Conservation (phyloP, 2,888 invertebrate species). For the Apoda limacodes region DNA sequence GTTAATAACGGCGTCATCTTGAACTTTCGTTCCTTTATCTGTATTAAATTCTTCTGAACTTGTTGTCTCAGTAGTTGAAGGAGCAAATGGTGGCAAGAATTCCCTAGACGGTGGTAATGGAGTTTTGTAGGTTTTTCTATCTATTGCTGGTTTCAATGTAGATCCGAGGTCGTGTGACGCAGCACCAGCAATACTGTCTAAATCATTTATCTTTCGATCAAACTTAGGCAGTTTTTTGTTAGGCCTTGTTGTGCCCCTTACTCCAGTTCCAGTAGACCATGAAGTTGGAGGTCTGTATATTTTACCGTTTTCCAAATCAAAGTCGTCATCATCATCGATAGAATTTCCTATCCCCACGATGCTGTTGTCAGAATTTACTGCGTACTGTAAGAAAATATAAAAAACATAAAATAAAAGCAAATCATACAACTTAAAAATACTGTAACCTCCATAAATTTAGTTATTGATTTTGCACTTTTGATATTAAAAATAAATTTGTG, state of each 20-base stretch:
- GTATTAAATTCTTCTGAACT: conserved; percentile 29
- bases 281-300: conserved; percentile 64
- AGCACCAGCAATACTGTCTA: no score
- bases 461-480: no score
- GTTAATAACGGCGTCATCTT: conserved; percentile 40
- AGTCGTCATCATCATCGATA: conserved; percentile 44
- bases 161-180: conserved; percentile 20
- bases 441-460: no score
- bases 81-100: conserved; percentile 33
- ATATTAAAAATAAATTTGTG: no score
- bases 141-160: conserved; percentile 30
- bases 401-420: no score
- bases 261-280: conserved; percentile 61
- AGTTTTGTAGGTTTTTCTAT: conserved; percentile 11
- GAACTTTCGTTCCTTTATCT: conserved; percentile 28
- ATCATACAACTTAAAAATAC: no score
- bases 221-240: conserved; percentile 6
- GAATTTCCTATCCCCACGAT: conserved; percentile 52
- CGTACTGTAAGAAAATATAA: conserved; percentile 39
- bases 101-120: conserved; percentile 31
- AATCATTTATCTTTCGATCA: no score
- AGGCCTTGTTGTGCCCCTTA: conserved; percentile 12
- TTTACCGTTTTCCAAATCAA: conserved; percentile 51
- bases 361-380: conserved; percentile 48
- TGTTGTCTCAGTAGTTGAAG: conserved; percentile 30